Evolutionary conservation across 2,113 vertebrate species (phyloP), one percentile per base, ranked within the genome.

Genomic region (Paedocypris sp.): DNA sequence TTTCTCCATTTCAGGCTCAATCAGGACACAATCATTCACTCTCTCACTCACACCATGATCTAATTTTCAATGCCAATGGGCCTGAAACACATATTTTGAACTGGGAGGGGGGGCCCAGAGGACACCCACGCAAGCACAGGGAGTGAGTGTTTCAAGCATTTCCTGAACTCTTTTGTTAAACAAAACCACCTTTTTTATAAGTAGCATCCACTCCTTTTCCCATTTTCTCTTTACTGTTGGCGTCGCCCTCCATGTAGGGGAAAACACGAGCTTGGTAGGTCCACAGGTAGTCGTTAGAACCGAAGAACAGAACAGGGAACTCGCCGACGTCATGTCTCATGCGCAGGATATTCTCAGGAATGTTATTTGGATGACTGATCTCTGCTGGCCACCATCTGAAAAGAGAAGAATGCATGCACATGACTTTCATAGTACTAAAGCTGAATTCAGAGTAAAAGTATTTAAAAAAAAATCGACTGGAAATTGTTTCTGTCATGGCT

Each of bases 331-430:
- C 92, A 22, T 99, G 95, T 60, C 85, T 89, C 92, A 97, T 98
- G 60, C 92, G 87, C 75, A 90, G 91, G 63, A 99, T 98, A 75
- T 99, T 99, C 35, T 89, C 86, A 23, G 95, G 95, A 79, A 99
- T 88, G 28, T 83, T 87, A 70, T 89, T 90, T 33, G 93, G 94
- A 80, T 97, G 90, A 68, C 92, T 97, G 61, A 99, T 90, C 78
- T 99, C 95, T 31, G 95, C 95, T 5, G 95, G 95, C 95, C 95
- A 99, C 95, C 95, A 99, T 75, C 95, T 99, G 35, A 49, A 42
- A 26, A 46, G 15, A 52, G 32, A 8, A 49, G 7, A 39, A 13
- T n/a, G n/a, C n/a, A n/a, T n/a, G n/a, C n/a, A n/a, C n/a, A n/a
- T n/a, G n/a, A n/a, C n/a, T n/a, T n/a, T n/a, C n/a, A n/a, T n/a